Conservation (phyloP, 2,113 vertebrate genomes). For the Oryzias curvinotus region DNA sequence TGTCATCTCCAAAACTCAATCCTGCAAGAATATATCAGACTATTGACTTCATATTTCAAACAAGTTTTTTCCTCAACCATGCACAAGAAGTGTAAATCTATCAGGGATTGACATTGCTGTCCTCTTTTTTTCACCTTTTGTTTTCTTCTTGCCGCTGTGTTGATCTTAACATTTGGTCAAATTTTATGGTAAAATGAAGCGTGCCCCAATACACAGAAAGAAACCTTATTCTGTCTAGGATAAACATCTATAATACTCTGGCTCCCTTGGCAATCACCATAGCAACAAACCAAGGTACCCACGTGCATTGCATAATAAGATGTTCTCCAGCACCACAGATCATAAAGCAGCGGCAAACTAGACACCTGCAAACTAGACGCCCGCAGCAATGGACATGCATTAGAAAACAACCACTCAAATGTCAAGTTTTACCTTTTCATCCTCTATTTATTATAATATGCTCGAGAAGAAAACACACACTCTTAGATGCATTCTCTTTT, state of each 20-base stretch:
- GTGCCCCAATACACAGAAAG: constrained; percentile 59
- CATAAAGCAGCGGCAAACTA: constrained; percentile 55
- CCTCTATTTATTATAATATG: constrained; percentile 43
- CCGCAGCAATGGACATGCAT: constrained; percentile 40
- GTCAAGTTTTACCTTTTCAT: constrained; percentile 35
- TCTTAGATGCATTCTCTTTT: constrained; percentile 37
- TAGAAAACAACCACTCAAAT: constrained; percentile 47
- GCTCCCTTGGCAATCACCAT: constrained; percentile 79
- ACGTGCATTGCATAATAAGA: constrained; percentile 79
- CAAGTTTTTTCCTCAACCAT: constrained; percentile 61
- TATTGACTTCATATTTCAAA: constrained; percentile 64
- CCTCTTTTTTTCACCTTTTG: constrained; percentile 40
- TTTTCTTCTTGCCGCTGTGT: constrained; percentile 23
- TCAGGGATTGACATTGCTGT: constrained; percentile 25
- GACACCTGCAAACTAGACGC: constrained; percentile 41
- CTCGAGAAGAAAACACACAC: constrained; percentile 18
- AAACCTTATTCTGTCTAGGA: constrained; percentile 67
- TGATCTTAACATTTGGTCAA: constrained; percentile 62
- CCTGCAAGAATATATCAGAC: constrained; percentile 64
- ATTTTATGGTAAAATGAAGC: constrained; percentile 60
- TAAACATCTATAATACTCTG: constrained; percentile 76
- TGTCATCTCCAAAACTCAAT: constrained; percentile 57
- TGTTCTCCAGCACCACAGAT: constrained; percentile 63
- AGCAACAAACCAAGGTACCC: constrained; percentile 76
- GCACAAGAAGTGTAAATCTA: constrained; percentile 52